A percentile compares a stretch with the other conserved stretches of the same genome.
phyloP scores from a whole-genome alignment of 2,888 invertebrate genomes.

The Andrena praecox region DNA sequence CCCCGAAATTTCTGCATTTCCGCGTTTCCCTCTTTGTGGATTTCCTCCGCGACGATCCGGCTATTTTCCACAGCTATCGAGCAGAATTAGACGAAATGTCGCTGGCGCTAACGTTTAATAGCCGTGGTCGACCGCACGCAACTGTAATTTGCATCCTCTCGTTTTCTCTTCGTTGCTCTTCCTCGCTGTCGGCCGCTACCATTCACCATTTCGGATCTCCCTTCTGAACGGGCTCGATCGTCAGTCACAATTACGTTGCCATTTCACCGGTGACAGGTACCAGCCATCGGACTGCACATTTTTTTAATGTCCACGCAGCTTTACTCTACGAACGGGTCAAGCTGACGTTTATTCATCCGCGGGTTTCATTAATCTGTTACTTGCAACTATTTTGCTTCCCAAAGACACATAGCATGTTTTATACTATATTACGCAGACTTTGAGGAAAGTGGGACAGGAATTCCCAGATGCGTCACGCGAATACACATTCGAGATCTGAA shows the following conservation, averaged over 20 bases:
- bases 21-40: not conserved
- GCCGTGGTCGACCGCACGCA: conserved; percentile 17
- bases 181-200: conserved; percentile 17
- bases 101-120: conserved; percentile 29
- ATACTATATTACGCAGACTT: not conserved
- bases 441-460: not conserved
- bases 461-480: conserved; percentile 9
- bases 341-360: not conserved
- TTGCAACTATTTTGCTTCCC: not conserved
- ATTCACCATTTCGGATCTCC: conserved; percentile 26
- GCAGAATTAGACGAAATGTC: conserved; percentile 36
- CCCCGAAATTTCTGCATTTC: not conserved
- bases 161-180: conserved; percentile 12
- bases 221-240: conserved; percentile 11
- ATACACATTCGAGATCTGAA: not conserved
- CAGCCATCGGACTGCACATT: conserved; percentile 17
- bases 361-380: not conserved
- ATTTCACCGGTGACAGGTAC: conserved; percentile 34
- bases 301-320: conserved; percentile 26
- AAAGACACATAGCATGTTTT: not conserved
- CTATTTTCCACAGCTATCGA: conserved; percentile 27
- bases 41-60: not conserved
- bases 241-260: conserved; percentile 60
- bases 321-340: conserved; percentile 5
- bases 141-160: conserved; percentile 57